Percentiles rank a stretch among this genome's conserved stretches.
phyloP scores from a whole-genome alignment of 2,888 invertebrate species.

The Athalia cordata region DNA sequence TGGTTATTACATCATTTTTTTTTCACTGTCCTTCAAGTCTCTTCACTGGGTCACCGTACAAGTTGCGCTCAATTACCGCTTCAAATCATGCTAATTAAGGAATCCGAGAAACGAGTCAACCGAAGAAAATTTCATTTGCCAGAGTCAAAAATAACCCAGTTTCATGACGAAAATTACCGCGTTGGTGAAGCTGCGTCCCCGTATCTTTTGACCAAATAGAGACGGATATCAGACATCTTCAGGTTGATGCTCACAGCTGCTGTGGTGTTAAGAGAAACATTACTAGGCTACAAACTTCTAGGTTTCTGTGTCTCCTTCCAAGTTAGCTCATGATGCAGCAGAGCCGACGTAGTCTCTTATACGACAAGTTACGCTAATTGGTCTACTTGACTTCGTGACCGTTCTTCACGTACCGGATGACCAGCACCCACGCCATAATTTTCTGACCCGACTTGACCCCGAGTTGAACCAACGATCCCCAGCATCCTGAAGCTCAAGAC shows the following conservation, averaged over 20 bases:
- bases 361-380: slow-evolving; percentile 42
- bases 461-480: slow-evolving; percentile 28
- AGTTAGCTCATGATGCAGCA: neutral
- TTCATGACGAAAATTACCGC: neutral
- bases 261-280: no score
- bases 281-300: slow-evolving; percentile 2
- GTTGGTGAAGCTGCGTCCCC: neutral
- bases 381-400: slow-evolving; percentile 43
- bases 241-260: no score
- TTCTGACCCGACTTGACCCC: slow-evolving; percentile 44
- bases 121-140: neutral
- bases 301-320: slow-evolving; percentile 3
- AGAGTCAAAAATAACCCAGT: slow-evolving; percentile 11
- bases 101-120: slow-evolving; percentile 29
- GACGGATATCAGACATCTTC: no score
- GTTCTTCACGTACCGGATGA: slow-evolving; percentile 40
- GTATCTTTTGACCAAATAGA: neutral
- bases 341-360: slow-evolving; percentile 18
- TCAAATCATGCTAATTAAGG: slow-evolving; percentile 24
- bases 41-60: slow-evolving; percentile 16
- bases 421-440: slow-evolving; percentile 42
- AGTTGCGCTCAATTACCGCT: slow-evolving; percentile 5
- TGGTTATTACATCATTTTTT: no score
- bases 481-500: slow-evolving; percentile 31
- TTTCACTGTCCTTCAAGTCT: neutral